Evolutionary conservation across 2,888 invertebrate species (phyloP).

Genomic region (Sepiola atlantica): DNA sequence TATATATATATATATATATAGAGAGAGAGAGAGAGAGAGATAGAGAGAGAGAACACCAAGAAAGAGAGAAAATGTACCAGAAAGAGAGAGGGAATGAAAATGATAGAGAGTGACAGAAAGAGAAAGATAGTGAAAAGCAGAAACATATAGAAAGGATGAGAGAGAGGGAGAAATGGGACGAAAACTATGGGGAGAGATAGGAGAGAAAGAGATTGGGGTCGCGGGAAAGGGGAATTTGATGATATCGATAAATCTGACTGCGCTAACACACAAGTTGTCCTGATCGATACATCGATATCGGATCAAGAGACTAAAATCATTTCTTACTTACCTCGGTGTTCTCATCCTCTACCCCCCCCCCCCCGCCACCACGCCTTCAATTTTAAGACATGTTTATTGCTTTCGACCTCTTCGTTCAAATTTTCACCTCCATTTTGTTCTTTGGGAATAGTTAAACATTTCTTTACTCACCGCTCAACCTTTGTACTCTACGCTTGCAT

Average conservation of each 20-base stretch:
- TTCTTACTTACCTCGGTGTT: background rate
- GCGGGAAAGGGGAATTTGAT: no score
- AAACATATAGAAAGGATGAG: no score
- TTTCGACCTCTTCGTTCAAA: background rate
- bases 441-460: background rate
- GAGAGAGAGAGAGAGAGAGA: background rate
- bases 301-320: background rate
- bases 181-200: background rate
- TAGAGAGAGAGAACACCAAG: no score
- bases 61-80: no score
- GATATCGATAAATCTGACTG: background rate
- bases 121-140: no score
- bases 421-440: background rate
- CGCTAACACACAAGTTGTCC: background rate
- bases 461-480: background rate
- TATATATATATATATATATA: no score
- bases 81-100: no score
- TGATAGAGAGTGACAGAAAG: no score
- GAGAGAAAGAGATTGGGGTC: no score
- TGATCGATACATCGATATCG: background rate
- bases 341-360: background rate
- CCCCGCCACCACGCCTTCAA: background rate
- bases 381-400: background rate
- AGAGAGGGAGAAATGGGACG: background rate
- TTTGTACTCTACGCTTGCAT: background rate